Conservation (phyloP, 2,888 invertebrate species). For the Atethmia centrago region DNA sequence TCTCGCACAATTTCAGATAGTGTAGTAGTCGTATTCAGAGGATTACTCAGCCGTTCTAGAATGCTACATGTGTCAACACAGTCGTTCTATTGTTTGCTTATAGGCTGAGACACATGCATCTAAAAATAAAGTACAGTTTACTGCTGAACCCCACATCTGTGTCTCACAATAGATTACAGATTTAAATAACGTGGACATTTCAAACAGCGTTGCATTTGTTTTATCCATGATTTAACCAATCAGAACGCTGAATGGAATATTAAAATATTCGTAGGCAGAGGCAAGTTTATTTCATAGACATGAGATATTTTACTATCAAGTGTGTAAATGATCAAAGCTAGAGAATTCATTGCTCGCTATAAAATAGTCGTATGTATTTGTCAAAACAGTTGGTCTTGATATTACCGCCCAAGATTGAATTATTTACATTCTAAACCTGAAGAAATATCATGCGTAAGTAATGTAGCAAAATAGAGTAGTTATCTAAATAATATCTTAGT, state of each 20-base stretch:
- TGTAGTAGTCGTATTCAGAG: slow-evolving; percentile 21
- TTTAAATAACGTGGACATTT: slow-evolving; percentile 29
- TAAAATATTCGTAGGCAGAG: background rate
- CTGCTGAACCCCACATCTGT: slow-evolving; percentile 27
- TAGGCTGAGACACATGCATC: slow-evolving; percentile 39
- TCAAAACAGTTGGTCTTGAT: slow-evolving; percentile 27
- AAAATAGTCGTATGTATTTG: slow-evolving; percentile 27
- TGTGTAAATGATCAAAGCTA: slow-evolving; percentile 39
- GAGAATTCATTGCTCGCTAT: slow-evolving; percentile 18
- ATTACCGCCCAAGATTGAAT: background rate
- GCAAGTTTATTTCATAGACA: slow-evolving; percentile 11
- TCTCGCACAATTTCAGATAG: slow-evolving; percentile 23
- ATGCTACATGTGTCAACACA: slow-evolving; percentile 51
- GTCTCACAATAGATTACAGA: slow-evolving; percentile 34
- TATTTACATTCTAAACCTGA: slow-evolving; percentile 11
- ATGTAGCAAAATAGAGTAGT: slow-evolving; percentile 30
- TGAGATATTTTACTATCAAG: slow-evolving; percentile 27
- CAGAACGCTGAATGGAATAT: slow-evolving; percentile 17
- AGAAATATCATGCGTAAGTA: slow-evolving; percentile 11
- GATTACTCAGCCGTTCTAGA: slow-evolving; percentile 40
- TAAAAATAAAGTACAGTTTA: slow-evolving; percentile 54
- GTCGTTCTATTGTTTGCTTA: slow-evolving; percentile 49
- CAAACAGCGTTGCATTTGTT: slow-evolving; percentile 19
- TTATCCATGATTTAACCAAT: slow-evolving; percentile 32
- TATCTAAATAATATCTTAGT: slow-evolving; percentile 25